Conservation (phyloP, 2,113 vertebrate genomes). For the Micronycteris hirsuta region DNA sequence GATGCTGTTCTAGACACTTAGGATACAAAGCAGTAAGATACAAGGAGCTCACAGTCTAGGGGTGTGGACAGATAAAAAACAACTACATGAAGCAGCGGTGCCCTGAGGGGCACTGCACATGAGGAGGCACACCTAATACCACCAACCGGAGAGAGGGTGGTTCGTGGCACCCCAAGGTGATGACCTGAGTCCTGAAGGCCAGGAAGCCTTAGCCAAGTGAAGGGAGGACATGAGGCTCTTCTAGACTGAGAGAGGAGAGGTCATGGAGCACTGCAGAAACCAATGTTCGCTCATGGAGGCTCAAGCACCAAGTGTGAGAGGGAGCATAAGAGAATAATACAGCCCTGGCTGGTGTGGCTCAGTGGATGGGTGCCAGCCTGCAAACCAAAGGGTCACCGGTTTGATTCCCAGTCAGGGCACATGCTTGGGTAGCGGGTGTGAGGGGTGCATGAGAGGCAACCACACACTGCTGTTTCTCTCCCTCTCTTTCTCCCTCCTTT, state of each 20-base stretch:
- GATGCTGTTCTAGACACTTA: not conserved
- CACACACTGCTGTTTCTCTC: too few species aligned
- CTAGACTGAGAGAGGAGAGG: not conserved
- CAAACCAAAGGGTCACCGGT: too few species aligned
- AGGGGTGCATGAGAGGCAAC: too few species aligned
- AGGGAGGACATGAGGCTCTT: not conserved
- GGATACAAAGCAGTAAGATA: not conserved
- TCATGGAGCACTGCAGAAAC: not conserved
- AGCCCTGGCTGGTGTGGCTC: too few species aligned
- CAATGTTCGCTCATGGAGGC: not conserved
- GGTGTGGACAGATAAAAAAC: not conserved
- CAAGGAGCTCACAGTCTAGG: not conserved
- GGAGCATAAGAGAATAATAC: not conserved
- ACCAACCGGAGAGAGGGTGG: not conserved
- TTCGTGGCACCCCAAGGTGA: not conserved
- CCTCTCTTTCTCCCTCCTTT: too few species aligned
- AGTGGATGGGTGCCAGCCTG: too few species aligned
- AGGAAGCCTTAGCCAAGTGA: not conserved
- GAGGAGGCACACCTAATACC: not conserved
- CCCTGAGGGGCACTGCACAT: not conserved
- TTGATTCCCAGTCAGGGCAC: too few species aligned
- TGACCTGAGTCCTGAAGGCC: not conserved
- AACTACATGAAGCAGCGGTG: not conserved
- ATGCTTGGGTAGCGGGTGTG: too few species aligned
- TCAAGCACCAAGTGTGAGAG: not conserved